A percentile compares a stretch with the other conserved stretches of the same genome.
Conservation (phyloP, 2,113 vertebrate genomes). For the Dasyornis broadbenti region DNA sequence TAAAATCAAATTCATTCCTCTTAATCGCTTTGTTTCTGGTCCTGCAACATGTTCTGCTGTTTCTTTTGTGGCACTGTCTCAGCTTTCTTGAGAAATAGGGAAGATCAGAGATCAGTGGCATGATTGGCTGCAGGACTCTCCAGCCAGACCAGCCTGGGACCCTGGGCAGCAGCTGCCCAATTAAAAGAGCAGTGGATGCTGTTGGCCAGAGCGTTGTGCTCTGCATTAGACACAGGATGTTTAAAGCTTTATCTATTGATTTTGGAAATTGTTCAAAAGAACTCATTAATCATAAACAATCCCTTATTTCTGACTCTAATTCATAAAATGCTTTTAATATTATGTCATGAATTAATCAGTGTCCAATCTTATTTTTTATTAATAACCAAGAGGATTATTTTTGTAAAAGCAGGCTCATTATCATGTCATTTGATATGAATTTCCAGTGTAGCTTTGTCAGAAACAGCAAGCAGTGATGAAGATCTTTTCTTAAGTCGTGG, state of each 20-base stretch:
- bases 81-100: neutral
- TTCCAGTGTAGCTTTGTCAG: neutral
- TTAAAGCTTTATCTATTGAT: neutral
- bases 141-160: neutral
- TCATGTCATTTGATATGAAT: neutral
- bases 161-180: neutral
- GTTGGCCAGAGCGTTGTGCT: neutral
- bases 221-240: neutral
- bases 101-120: neutral
- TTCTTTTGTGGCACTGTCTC: neutral
- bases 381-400: neutral
- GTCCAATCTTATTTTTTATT: neutral
- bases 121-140: neutral
- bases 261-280: neutral
- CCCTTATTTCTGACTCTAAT: neutral
- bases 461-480: neutral
- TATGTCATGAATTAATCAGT: neutral
- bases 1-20: neutral
- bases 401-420: neutral
- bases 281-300: neutral
- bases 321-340: slow-evolving; percentile 36
- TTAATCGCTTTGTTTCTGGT: neutral
- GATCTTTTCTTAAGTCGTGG: neutral
- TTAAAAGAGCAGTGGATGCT: neutral
- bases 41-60: neutral